Evolutionary conservation across 2,888 invertebrate species (phyloP).

Genomic region (Sepioteuthis lessoniana): DNA sequence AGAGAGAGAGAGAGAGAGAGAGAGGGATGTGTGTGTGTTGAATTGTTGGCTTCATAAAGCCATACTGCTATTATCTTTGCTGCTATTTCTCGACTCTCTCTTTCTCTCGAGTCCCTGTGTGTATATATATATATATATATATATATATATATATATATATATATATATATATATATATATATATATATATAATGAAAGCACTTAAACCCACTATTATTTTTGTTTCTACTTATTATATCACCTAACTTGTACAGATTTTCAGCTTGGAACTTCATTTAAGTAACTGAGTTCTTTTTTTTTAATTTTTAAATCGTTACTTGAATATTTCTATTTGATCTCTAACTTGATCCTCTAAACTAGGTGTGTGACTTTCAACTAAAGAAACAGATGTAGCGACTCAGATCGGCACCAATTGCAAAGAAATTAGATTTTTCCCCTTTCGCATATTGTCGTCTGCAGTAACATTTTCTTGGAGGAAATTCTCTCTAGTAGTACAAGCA

Average conservation of each 20-base stretch:
- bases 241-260: not conserved
- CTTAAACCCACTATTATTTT: too few species aligned
- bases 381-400: too few species aligned
- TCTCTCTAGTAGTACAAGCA: too few species aligned
- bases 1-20: not conserved
- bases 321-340: too few species aligned
- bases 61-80: slow-evolving; percentile 8
- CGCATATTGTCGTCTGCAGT: too few species aligned
- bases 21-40: not conserved
- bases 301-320: not conserved
- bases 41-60: not conserved
- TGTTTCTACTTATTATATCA: too few species aligned
- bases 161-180: not conserved
- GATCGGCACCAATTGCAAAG: too few species aligned
- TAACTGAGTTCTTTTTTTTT: not conserved
- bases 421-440: too few species aligned
- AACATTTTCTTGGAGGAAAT: too few species aligned
- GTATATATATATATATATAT: not conserved
- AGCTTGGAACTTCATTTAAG: not conserved
- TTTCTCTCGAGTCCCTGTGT: not conserved
- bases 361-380: not conserved
- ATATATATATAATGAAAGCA: not conserved
- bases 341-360: not conserved
- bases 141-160: not conserved
- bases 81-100: not conserved